Base-by-base conservation (phyloP, 2,888 invertebrate species). In the Gnatocerus cornutus region DNA sequence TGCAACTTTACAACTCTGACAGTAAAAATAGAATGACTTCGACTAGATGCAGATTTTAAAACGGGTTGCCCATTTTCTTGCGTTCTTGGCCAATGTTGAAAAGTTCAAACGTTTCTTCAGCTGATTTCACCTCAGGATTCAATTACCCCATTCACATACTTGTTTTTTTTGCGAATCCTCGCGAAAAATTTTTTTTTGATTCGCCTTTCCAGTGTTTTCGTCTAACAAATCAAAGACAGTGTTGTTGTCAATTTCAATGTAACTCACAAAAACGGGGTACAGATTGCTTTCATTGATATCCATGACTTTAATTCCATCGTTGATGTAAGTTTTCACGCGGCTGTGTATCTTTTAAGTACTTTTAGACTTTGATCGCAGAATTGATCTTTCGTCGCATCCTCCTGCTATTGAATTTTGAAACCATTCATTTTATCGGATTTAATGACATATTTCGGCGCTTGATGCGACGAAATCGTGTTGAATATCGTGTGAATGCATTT, bases 211-310 rank as follows among this genome's bases (percentile, higher is more conserved):
- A 55, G 76, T 80, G 82, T 85, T 91, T 61, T 97, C 97, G 83
- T 99, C 99, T 1, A 99, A 87, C 56, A 99, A 88, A 88, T 99
- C 99, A 84, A 94, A 99, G 0, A 98, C 96, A 80, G 91, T 93
- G 81, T 99, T 98, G 84, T 99, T 99, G 85, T 99, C 99, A 76
- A 99, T 94, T 86, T 99, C 98, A 62, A 98, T 90, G 80, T 97
- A 98, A 0, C 96, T 96, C 0, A 99, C 92, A 84, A 99, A 99
- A 0, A 99, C 94, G 6, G 84, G 74, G 73, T 81, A 85, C n/a
- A 92, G 91, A 79, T 93, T 94, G 77, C 95, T 96, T 79, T 93
- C 92, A 78, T 94, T 93, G 0, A 96, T 84, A 21, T 90, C 89
- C 2, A 69, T 58, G 41, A 81, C 76, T 71, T 58, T 77, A 4